Conservation (phyloP, 2,888 invertebrate species). For the Mayetiola destructor region DNA sequence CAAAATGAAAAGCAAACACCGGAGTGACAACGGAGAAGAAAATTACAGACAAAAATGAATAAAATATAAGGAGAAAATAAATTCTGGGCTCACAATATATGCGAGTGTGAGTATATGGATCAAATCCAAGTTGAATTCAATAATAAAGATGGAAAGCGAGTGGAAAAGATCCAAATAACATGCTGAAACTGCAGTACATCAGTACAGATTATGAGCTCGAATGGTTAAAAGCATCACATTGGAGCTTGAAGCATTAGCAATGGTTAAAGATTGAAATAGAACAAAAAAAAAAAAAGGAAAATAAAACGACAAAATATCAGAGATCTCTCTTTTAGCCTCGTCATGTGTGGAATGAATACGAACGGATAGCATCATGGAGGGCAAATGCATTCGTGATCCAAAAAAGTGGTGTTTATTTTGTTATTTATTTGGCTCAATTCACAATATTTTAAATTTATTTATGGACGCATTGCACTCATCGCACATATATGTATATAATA, state of each 20-base stretch:
- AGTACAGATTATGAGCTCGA: conserved; percentile 5
- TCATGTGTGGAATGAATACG: background rate
- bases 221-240: conserved; percentile 10
- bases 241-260: background rate
- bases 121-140: background rate
- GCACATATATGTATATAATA: too few species aligned
- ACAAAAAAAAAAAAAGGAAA: background rate
- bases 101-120: background rate
- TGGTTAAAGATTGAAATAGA: background rate
- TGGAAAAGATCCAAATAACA: background rate
- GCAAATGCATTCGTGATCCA: too few species aligned
- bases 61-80: background rate
- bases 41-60: background rate
- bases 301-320: background rate
- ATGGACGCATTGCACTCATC: too few species aligned
- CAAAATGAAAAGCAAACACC: background rate
- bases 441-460: too few species aligned
- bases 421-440: too few species aligned
- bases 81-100: background rate
- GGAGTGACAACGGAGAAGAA: conserved; percentile 3
- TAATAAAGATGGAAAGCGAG: background rate
- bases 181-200: conserved; percentile 12
- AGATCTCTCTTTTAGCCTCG: too few species aligned
- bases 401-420: too few species aligned
- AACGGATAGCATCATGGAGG: too few species aligned